These are phyloP conservation scores for Philonicus albiceps DNA, from an alignment of 2,888 invertebrate genomes.

Conservation along the genomic window DNA sequence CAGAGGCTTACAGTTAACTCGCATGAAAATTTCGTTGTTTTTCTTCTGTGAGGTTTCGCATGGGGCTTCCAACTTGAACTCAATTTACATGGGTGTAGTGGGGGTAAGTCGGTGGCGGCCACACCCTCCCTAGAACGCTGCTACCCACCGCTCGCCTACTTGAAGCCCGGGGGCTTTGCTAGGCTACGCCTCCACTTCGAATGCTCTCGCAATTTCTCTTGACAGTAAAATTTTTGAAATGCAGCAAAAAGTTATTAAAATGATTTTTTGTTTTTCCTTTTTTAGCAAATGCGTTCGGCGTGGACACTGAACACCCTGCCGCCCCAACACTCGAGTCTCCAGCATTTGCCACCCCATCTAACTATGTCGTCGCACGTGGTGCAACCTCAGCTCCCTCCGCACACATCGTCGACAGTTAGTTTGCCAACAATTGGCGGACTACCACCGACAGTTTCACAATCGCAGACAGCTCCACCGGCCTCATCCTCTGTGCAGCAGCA, in stretches of 20 bases:
- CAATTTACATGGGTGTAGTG: background rate
- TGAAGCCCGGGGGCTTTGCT: background rate
- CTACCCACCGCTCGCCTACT: background rate
- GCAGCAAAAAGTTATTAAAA: conserved; percentile 37
- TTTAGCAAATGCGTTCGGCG: conserved; percentile 46
- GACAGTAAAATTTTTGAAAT: conserved; percentile 28
- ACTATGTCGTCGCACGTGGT: conserved; percentile 44
- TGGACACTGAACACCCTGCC: conserved; percentile 49
- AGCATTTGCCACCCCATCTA: conserved; percentile 40
- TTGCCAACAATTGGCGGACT: conserved; percentile 43
- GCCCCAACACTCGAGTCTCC: conserved; percentile 43
- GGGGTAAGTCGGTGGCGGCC: background rate
- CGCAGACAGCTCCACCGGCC: background rate
- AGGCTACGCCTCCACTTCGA: background rate
- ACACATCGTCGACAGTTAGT: conserved; percentile 40
- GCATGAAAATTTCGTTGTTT: conserved; percentile 23
- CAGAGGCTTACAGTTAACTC: background rate
- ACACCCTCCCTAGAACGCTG: background rate
- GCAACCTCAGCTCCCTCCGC: conserved; percentile 41
- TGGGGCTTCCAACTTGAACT: conserved; percentile 19
- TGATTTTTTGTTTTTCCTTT: conserved; percentile 19
- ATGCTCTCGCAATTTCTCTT: conserved; percentile 15
- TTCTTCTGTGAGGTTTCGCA: background rate
- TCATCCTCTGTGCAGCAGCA: conserved; percentile 19
- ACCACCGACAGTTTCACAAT: conserved; percentile 24